Base-by-base conservation (phyloP, 2,113 vertebrate genomes). In the Bolborhynchus lineola region DNA sequence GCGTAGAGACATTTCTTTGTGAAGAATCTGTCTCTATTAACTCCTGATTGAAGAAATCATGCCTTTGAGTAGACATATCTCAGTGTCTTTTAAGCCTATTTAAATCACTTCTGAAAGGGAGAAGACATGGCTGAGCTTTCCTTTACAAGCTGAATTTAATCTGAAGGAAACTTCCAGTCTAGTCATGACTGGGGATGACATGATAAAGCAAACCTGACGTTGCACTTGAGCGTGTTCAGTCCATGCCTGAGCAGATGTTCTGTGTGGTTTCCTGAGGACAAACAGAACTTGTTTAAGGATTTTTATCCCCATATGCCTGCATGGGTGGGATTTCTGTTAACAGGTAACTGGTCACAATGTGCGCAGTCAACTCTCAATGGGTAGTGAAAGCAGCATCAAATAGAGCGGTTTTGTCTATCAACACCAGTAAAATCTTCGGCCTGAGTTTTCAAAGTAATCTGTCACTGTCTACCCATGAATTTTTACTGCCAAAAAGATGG, bases 221-320 rank as follows among this genome's bases (percentile, higher is more conserved):
- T 63, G n/a, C 59, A 49, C 59, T 80, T 62, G 49, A 90, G 52
- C 31, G 0, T 17, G 74, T 87, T 39, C 21, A 72, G 87, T 76
- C 65, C 4, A 0, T 71, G 84, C 82, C 90, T 86, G 52, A 95
- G 74, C 52, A 79, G 29, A 91, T 72, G 91, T 86, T 84, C 59
- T 60, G 1, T 55, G 68, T 39, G 42, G 65, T 81, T 68, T 92
- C 72, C 94, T 88, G 68, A 92, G 55, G 42, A 92, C 52, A 83
- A 50, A 74, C 87, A 92, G 69, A 93, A 80, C n/a, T 93, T 57
- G 59, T 94, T 92, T 69, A 90, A 91, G 88, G 92, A 77, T 68
- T 92, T 91, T 64, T 44, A 59, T 80, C 18, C 57, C 62, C 39
- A 60, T 60, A 31, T 35, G 78, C 52, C 68, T 91, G 87, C 78